A percentile compares a stretch with the other conserved stretches of the same genome.
These are phyloP conservation scores for Atherix ibis DNA, from an alignment of 2,888 invertebrate species.

Conservation along the genomic window DNA sequence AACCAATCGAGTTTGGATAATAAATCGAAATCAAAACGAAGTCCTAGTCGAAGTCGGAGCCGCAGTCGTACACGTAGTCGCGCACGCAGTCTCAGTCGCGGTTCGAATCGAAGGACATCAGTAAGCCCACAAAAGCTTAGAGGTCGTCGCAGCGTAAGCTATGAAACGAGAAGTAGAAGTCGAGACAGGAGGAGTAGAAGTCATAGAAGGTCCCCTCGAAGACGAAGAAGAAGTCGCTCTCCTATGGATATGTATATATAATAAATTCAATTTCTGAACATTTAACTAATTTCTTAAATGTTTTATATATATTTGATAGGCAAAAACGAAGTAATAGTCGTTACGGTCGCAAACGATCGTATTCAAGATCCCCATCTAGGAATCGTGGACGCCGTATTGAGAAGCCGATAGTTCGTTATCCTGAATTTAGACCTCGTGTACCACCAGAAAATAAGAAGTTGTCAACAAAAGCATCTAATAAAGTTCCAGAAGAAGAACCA, in stretches of 20 bases:
- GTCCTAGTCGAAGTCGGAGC: conserved; percentile 14
- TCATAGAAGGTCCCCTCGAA: conserved; percentile 1
- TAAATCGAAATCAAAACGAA: conserved; percentile 18
- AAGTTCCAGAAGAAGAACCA: conserved; percentile 18
- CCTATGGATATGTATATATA: too few species aligned
- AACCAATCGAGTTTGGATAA: conserved; percentile 9
- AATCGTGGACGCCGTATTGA: conserved; percentile 21
- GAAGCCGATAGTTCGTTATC: conserved; percentile 27
- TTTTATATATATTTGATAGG: too few species aligned
- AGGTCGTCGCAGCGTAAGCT: conserved; percentile 15
- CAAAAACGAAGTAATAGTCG: conserved; percentile 8
- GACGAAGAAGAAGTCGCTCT: conserved; percentile 2
- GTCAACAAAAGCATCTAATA: conserved; percentile 5
- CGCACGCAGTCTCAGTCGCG: conserved; percentile 14
- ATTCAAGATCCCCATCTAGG: conserved; percentile 14
- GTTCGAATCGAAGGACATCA: conserved; percentile 17
- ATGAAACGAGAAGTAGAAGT: conserved; percentile 12
- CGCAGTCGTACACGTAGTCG: conserved; percentile 15
- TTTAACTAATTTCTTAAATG: too few species aligned
- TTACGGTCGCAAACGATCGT: conserved; percentile 13
- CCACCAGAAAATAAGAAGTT: conserved; percentile 14
- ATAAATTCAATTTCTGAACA: too few species aligned
- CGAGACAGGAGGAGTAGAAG: conserved; percentile 11
- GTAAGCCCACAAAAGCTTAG: conserved; percentile 3
- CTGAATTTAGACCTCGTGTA: conserved; percentile 28